Conservation (phyloP, 1,140 invertebrate species). For the Proctacanthus coquilletti region DNA sequence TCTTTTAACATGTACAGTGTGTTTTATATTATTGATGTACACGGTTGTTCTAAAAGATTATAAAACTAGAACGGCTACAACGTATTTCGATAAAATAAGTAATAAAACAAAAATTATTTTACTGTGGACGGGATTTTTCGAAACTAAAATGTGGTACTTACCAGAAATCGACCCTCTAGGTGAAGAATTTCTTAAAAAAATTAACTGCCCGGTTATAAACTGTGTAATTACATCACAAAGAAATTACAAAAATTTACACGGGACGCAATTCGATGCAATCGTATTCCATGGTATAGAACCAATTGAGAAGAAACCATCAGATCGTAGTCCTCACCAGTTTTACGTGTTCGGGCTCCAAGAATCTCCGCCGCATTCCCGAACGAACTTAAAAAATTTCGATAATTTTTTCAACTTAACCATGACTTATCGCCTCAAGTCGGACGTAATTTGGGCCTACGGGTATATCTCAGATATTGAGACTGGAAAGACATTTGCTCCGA, state of each 20-base stretch:
- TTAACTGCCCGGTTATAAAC: constrained; percentile 15
- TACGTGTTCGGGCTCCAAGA: constrained; percentile 24
- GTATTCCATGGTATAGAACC: constrained; percentile 26
- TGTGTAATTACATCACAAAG: constrained; percentile 19
- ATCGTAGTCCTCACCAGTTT: constrained; percentile 8
- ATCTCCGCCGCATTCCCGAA: constrained; percentile 24
- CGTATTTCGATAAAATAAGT: no score
- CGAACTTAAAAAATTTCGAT: constrained; percentile 13
- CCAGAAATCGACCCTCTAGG: constrained; percentile 14
- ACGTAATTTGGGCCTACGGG: constrained; percentile 44
- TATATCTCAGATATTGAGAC: constrained; percentile 22
- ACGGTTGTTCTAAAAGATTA: no score
- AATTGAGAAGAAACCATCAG: constrained; percentile 6
- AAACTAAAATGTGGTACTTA: constrained; percentile 16
- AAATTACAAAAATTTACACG: no score
- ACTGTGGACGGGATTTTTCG: constrained; percentile 22
- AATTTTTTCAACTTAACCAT: constrained; percentile 40
- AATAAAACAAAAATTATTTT: no score
- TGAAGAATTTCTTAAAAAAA: constrained; percentile 14
- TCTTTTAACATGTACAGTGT: no score
- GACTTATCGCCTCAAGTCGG: constrained; percentile 44
- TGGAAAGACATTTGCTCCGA: constrained; percentile 14
- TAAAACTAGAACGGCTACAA: no score
- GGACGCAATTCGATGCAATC: no score
- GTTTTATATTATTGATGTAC: no score